Evolutionary conservation across 64 coral and sea anemone species (phyloP).

Genomic region (Actinia equina): DNA sequence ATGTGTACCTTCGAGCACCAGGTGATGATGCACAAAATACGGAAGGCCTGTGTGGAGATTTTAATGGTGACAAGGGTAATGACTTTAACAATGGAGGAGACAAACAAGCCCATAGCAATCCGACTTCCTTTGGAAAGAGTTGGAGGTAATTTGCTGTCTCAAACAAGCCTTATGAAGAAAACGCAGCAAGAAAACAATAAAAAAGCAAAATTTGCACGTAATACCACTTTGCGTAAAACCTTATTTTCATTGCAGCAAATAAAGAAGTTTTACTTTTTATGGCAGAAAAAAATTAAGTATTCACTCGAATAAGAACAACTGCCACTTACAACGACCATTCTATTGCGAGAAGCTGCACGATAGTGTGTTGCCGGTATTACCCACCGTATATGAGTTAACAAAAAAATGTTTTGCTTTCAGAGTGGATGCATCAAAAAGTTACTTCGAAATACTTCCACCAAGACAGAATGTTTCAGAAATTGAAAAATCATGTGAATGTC

Average conservation of each 20-base stretch:
- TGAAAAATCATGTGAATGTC: neutral
- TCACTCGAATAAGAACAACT: too few species aligned
- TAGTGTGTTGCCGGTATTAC: too few species aligned
- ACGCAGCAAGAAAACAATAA: too few species aligned
- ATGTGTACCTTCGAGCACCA: conserved; percentile 38
- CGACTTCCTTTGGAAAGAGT: conserved; percentile 35
- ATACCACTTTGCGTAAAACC: too few species aligned
- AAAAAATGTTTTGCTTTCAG: neutral
- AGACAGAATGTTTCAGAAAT: neutral
- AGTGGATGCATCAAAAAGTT: neutral
- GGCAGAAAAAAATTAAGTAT: too few species aligned
- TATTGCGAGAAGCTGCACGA: too few species aligned
- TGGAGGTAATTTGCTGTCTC: conserved; percentile 42
- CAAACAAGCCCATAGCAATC: neutral
- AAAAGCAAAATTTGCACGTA: too few species aligned
- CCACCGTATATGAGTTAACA: too few species aligned
- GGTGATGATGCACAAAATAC: conserved; percentile 15
- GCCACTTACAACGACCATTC: too few species aligned
- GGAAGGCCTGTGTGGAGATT: conserved; percentile 64
- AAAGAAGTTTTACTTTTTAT: too few species aligned
- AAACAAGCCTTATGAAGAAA: too few species aligned
- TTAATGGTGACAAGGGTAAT: conserved; percentile 14
- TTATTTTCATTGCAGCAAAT: too few species aligned
- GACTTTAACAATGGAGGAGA: conserved; percentile 46
- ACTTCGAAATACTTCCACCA: conserved; percentile 2